Base-by-base conservation (phyloP, 2,797 vertebrate species). In the Nyctalus aviator region DNA sequence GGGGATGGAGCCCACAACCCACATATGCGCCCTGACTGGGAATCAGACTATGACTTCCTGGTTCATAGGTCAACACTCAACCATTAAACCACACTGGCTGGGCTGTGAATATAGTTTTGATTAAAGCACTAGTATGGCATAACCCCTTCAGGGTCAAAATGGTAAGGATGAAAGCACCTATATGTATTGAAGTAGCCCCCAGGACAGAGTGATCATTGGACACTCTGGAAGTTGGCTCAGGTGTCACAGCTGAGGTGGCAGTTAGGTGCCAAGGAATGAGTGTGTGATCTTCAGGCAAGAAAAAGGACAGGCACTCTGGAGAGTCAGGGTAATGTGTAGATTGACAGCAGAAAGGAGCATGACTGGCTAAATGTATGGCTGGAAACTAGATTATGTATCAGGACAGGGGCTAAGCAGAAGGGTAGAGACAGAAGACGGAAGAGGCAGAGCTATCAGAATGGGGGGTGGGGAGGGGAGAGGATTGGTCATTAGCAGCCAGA, bases 401-500 rank as follows among this genome's bases (percentile, higher is more conserved):
- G 30, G 35, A 17, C 23, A 12, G 37, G n/a, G 20, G 2, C 53
- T 66, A 13, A 66, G n/a, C 17, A 35, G 23, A 66, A 12, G 23
- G 11, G 14, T 10, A 69, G 72, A 85, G 46, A 57, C 23, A 32
- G 17, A 32, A 64, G 27, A 12, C 12, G 44, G 64, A 30, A 62
- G 59, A 62, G 27, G 5, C 30, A 79, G 27, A 68, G 32, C 66
- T 68, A 68, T 10, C 32, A 68, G 32, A 68, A 20, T 10, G 18
- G 8, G 18, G 18, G 8, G 25, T 27, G 8, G 5, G 8, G 17
- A 6, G 41, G 25, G 0, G 27, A 8, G 6, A 10, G 14, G 53
- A 13, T 14, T 50, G 64, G 20, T 73, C 48, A 4, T 0, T 85
- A 50, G 44, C 66, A 57, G 48, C 30, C 57, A 41, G 35, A 83